A percentile compares a stretch with the other conserved stretches of the same genome.
phyloP scores from a whole-genome alignment of 2,113 vertebrate species.

The Ciconia boyciana region DNA sequence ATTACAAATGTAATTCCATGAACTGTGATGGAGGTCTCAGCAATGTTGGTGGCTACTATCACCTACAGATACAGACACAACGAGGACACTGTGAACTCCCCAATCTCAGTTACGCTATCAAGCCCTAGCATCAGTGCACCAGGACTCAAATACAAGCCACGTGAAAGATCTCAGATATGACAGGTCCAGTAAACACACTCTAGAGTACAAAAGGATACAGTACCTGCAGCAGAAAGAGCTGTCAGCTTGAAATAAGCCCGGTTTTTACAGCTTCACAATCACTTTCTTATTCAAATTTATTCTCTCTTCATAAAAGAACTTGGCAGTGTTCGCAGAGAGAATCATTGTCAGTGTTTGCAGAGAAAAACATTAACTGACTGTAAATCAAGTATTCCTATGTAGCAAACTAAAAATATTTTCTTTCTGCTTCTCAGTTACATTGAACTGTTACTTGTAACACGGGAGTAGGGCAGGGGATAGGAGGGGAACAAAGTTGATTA shows the following conservation, averaged over 20 bases:
- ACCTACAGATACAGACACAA: conserved; percentile 72
- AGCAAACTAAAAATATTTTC: neutral
- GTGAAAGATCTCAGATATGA: neutral
- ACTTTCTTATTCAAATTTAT: neutral
- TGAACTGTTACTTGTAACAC: neutral
- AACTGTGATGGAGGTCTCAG: conserved; percentile 96
- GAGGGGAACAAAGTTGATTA: neutral
- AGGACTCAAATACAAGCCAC: neutral
- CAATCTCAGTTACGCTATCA: neutral
- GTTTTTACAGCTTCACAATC: neutral
- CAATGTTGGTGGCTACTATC: conserved; percentile 96
- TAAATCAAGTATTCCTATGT: neutral
- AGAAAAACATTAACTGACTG: neutral
- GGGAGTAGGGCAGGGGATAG: too few species aligned
- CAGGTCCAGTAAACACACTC: neutral
- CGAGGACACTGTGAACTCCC: neutral
- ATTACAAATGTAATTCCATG: conserved; percentile 90
- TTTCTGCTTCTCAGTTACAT: neutral
- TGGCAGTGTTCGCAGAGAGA: neutral
- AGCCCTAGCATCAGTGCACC: neutral
- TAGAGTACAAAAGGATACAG: neutral
- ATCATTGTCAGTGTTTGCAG: neutral
- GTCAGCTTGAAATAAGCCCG: neutral
- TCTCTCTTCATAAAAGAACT: neutral
- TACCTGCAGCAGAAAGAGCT: neutral